These are phyloP conservation scores for Oithona nana DNA, from an alignment of 2,888 invertebrate species.

Conservation along the genomic window DNA sequence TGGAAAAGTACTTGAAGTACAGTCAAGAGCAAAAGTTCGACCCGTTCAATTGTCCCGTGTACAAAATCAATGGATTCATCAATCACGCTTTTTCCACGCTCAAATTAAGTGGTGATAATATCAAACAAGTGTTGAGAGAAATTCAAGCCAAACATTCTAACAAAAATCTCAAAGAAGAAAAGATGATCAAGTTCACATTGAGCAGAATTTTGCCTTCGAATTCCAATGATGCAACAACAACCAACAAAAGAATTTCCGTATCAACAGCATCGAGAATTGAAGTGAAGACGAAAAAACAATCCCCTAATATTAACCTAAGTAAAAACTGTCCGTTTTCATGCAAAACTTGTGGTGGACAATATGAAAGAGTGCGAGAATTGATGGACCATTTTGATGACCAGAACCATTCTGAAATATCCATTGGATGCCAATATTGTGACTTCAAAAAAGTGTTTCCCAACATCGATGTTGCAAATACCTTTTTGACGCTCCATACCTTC, in stretches of 20 bases:
- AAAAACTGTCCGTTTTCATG: background rate
- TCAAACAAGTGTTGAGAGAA: background rate
- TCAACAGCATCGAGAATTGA: background rate
- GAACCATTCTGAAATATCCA: background rate
- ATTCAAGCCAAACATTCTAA: background rate
- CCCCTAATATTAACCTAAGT: background rate
- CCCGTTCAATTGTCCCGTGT: background rate
- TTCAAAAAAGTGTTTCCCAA: background rate
- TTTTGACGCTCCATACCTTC: background rate
- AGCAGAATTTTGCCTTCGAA: no score
- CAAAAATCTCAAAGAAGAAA: background rate
- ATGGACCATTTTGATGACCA: background rate
- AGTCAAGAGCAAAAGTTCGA: background rate
- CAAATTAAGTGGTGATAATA: background rate
- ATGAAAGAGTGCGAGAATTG: background rate
- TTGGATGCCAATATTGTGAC: background rate
- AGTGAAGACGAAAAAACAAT: background rate
- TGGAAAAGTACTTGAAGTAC: background rate
- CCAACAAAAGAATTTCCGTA: no score
- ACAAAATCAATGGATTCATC: background rate
- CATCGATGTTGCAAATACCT: background rate
- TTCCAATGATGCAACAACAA: no score
- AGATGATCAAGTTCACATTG: background rate
- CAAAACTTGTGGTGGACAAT: background rate
- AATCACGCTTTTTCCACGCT: background rate